Evolutionary conservation across 2,888 invertebrate genomes (phyloP).

Genomic region (Colostygia pectinataria): DNA sequence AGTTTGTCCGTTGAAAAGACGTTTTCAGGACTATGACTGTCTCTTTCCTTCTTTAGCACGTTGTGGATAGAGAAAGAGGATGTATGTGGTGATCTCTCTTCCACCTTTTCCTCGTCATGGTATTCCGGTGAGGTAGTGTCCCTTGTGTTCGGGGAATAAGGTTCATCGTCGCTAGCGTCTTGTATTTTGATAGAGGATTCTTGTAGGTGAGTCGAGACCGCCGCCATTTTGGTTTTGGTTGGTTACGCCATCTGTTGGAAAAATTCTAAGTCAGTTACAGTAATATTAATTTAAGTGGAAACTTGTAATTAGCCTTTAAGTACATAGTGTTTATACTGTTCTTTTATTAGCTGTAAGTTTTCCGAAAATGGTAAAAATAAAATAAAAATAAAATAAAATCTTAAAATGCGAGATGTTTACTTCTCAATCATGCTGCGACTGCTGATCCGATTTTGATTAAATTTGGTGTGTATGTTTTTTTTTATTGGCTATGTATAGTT

Average conservation of each 20-base stretch:
- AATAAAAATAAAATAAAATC: too few species aligned
- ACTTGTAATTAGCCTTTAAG: too few species aligned
- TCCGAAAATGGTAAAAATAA: too few species aligned
- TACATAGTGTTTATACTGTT: too few species aligned
- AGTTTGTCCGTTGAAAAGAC: slow-evolving; percentile 78
- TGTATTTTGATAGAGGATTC: slow-evolving; percentile 70
- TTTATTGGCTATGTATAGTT: too few species aligned
- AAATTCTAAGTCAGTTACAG: too few species aligned
- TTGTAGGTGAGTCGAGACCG: slow-evolving; percentile 71
- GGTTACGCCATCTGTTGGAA: slow-evolving; percentile 70
- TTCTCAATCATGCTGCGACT: too few species aligned
- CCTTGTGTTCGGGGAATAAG: slow-evolving; percentile 70
- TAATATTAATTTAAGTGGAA: too few species aligned
- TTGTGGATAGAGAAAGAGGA: slow-evolving; percentile 79
- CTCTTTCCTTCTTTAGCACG: slow-evolving; percentile 76
- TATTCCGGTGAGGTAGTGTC: slow-evolving; percentile 71
- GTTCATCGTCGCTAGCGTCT: slow-evolving; percentile 75
- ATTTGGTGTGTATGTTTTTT: too few species aligned
- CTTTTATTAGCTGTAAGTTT: too few species aligned
- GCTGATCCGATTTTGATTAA: too few species aligned
- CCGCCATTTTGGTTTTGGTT: slow-evolving; percentile 64
- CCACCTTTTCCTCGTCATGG: slow-evolving; percentile 66
- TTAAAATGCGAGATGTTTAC: too few species aligned
- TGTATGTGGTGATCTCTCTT: slow-evolving; percentile 59
- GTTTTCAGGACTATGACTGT: slow-evolving; percentile 72